These are phyloP conservation scores for Onychorhynchus coronatus DNA, from an alignment of 2,113 vertebrate species.

Conservation along the genomic window DNA sequence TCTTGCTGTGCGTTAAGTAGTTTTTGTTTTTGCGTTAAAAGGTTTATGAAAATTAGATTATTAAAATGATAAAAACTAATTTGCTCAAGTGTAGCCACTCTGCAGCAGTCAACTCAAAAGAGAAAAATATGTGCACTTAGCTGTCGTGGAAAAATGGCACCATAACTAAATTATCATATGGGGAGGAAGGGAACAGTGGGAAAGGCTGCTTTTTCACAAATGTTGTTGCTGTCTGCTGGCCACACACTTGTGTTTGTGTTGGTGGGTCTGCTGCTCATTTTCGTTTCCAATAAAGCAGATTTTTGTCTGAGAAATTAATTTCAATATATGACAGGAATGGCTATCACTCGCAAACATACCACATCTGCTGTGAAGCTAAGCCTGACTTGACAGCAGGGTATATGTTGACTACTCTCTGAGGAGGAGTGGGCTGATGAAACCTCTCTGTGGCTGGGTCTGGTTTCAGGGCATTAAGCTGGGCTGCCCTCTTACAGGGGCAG, in stretches of 20 bases:
- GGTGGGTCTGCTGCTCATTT: background rate
- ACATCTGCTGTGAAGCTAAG: background rate
- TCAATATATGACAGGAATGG: background rate
- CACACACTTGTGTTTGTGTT: background rate
- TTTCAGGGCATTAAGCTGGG: background rate
- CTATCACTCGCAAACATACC: background rate
- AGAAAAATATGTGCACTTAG: background rate
- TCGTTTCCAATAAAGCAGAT: background rate
- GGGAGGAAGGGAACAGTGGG: background rate
- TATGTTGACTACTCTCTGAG: background rate
- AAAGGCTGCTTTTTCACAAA: background rate
- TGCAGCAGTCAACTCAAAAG: slow-evolving; percentile 43
- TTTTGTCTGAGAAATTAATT: slow-evolving; percentile 44
- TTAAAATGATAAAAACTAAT: slow-evolving; percentile 71
- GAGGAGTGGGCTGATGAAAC: background rate
- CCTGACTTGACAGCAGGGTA: background rate
- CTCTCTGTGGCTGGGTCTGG: background rate
- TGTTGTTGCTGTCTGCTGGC: background rate
- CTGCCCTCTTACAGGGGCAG: background rate
- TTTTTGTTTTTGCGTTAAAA: slow-evolving; percentile 68
- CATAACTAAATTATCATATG: background rate
- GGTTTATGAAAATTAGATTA: slow-evolving; percentile 74
- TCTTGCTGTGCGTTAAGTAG: slow-evolving; percentile 70
- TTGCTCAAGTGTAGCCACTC: slow-evolving; percentile 59
- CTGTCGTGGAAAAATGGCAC: background rate